Conservation (phyloP, 2,797 vertebrate species). For the Rhincodon typus region DNA sequence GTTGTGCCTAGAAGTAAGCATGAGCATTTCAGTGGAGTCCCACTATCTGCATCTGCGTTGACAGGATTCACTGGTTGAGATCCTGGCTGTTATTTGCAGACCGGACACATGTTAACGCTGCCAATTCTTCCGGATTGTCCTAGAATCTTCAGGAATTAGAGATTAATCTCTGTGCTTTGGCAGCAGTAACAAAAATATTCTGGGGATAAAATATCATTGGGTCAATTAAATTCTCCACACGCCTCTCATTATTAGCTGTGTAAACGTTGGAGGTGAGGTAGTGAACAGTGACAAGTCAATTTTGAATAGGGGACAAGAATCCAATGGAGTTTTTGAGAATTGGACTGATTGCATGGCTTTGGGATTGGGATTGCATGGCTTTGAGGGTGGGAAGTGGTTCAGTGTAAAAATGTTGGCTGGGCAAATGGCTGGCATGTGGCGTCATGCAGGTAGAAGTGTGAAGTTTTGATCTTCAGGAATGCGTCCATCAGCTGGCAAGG, state of each 20-base stretch:
- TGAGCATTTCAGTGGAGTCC: neutral
- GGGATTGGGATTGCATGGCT: too few species aligned
- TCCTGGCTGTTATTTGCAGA: neutral
- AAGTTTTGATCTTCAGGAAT: neutral
- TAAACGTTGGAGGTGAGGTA: neutral
- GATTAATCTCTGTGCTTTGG: neutral
- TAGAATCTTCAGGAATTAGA: neutral
- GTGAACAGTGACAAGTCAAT: neutral
- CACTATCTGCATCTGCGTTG: neutral
- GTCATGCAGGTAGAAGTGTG: too few species aligned
- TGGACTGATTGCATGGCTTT: neutral
- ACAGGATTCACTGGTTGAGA: neutral
- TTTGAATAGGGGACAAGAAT: neutral
- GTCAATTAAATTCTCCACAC: neutral
- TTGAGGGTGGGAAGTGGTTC: too few species aligned
- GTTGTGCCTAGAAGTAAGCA: neutral
- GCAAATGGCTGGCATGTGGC: neutral
- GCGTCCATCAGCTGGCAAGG: neutral
- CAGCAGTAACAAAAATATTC: neutral
- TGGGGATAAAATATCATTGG: neutral
- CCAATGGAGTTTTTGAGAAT: neutral
- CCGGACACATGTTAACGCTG: too few species aligned
- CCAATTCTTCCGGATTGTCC: neutral
- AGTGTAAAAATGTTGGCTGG: too few species aligned
- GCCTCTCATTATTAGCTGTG: neutral